These are phyloP conservation scores for Lytechinus variegatus DNA, from an alignment of 35 echinoderm and acorn worm species.

Conservation along the genomic window DNA sequence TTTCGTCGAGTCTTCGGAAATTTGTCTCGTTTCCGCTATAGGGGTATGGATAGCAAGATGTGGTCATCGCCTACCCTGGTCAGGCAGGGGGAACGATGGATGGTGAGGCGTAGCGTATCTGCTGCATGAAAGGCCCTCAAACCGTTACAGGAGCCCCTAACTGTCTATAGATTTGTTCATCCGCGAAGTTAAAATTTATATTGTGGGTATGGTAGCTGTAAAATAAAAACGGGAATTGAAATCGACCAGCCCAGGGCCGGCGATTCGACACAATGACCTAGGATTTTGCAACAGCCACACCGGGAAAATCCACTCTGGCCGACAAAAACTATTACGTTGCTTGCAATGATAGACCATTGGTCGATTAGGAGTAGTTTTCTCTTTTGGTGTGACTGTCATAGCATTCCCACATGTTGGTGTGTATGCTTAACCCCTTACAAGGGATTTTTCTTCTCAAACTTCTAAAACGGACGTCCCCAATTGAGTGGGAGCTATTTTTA, in stretches of 20 bases:
- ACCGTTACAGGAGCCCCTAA: neutral
- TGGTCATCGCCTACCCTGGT: neutral
- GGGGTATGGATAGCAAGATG: neutral
- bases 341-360: too few species aligned
- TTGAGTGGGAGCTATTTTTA: neutral
- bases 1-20: neutral
- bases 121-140: neutral
- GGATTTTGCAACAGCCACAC: neutral
- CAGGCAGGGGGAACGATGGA: neutral
- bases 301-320: too few species aligned
- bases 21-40: neutral
- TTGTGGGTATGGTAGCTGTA: neutral
- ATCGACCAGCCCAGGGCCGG: neutral
- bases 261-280: neutral
- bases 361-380: too few species aligned
- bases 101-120: neutral
- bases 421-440: neutral
- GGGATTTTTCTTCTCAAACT: neutral
- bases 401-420: neutral
- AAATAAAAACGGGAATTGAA: neutral
- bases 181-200: neutral
- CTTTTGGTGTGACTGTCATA: too few species aligned
- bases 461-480: neutral
- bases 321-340: too few species aligned
- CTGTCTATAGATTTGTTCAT: neutral